Conservation (phyloP, 2,113 vertebrate genomes). For the Paramisgurnus dabryanus region DNA sequence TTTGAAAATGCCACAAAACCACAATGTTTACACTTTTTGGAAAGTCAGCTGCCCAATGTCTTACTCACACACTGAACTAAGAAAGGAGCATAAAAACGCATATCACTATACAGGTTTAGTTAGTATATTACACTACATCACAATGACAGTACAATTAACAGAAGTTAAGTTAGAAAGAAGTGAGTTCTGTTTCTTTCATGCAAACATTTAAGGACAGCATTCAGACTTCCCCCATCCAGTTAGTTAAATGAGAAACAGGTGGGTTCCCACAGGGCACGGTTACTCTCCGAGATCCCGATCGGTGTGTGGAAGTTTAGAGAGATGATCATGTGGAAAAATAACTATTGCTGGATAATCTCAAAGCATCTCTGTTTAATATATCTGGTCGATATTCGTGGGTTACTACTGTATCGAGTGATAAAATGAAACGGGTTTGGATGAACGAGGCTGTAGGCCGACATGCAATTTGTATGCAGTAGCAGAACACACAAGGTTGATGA, state of each 20-base stretch:
- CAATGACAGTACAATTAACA: neutral
- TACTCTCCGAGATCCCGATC: constrained; percentile 41
- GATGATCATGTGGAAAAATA: constrained; percentile 37
- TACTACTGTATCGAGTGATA: constrained; percentile 23
- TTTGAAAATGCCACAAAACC: too few relatives aligned
- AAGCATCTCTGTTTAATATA: constrained; percentile 33
- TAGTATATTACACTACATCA: neutral
- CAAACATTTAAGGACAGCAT: constrained; percentile 58
- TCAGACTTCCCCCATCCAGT: constrained; percentile 65
- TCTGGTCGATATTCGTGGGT: constrained; percentile 26
- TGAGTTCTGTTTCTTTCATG: constrained; percentile 64
- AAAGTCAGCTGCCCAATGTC: too few relatives aligned
- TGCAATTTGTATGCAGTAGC: constrained; percentile 63
- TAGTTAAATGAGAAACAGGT: constrained; percentile 72
- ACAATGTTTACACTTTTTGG: too few relatives aligned
- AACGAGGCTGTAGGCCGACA: neutral
- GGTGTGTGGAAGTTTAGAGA: neutral
- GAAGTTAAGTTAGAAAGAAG: neutral
- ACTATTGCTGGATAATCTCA: constrained; percentile 26
- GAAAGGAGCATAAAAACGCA: neutral
- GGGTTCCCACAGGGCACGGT: constrained; percentile 33
- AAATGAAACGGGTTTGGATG: constrained; percentile 20
- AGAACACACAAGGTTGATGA: constrained; percentile 57
- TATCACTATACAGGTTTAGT: neutral
- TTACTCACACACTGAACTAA: neutral